phyloP scores from a whole-genome alignment of 64 coral and sea anemone species.

The Cladopsammia gracilis region DNA sequence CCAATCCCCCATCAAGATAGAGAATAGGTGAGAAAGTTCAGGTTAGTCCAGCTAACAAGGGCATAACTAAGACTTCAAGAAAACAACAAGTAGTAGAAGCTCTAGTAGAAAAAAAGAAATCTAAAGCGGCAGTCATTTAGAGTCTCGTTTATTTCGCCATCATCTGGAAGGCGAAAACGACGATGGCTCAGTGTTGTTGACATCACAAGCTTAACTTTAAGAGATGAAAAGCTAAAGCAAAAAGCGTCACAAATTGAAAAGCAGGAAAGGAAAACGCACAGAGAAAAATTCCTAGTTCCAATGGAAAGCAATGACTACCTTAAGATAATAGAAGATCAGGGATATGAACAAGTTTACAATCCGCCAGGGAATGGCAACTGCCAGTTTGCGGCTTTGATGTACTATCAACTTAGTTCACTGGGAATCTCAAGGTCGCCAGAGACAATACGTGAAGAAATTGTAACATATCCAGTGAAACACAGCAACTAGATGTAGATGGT shows the following conservation, averaged over 20 bases:
- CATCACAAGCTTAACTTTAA: constrained; percentile 6
- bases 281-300: background rate
- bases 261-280: background rate
- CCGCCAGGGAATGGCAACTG: constrained; percentile 1
- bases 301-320: constrained; percentile 28
- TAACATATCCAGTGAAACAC: background rate
- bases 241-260: background rate
- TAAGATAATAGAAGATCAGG: constrained; percentile 21
- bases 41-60: background rate
- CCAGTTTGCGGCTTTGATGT: constrained; percentile 5
- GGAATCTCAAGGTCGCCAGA: background rate
- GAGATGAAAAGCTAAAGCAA: constrained; percentile 36
- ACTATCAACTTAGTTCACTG: background rate
- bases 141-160: constrained; percentile 7
- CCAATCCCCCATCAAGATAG: constrained; percentile 1
- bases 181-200: constrained; percentile 6
- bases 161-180: background rate
- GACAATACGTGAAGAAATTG: background rate
- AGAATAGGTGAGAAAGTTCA: constrained; percentile 1
- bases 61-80: background rate
- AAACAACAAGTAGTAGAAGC: background rate
- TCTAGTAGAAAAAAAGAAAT: constrained; percentile 1
- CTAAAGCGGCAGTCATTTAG: background rate
- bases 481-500: constrained; percentile 4
- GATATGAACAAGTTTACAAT: constrained; percentile 10